Base-by-base conservation (phyloP, 2,888 invertebrate genomes). In the Macrosiphum euphorbiae region DNA sequence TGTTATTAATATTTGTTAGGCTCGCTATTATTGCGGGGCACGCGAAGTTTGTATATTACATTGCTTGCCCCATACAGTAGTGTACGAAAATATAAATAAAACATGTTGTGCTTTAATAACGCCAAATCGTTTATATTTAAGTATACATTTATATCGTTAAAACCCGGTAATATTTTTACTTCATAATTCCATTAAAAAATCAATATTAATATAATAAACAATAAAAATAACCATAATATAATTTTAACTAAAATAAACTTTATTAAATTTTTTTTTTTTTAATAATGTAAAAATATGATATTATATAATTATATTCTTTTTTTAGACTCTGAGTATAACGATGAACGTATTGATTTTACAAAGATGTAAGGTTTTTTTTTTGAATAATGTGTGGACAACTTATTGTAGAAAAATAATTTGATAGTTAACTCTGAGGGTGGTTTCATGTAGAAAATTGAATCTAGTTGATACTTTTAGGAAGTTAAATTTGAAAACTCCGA, bases 1-100 rank as follows among this genome's bases (percentile, higher is more conserved):
- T 90, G 94, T 94, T 94, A 94, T 94, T 94, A 94, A 94, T 94
- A 94, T 94, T 94, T 94, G 90, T 94, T 94, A 90, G 90, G 67
- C 90, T 44, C 86, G 41, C 61, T 50, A 86, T 90, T 88, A 88
- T 92, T 92, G 87, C 88, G 61, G 90, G 85, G 61, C 35, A 87
- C 85, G 50, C 50, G 67, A 90, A 86, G 86, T 94, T 90, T 58
- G 58, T 94, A 67, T 67, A 86, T 90, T 94, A 94, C 90, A 94
- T 86, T 87, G 90, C 86, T 61, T 28, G 90, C 61, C 41, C 50
- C 44, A 50, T 11, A 50, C 7, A 41, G 24, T 41, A 67, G 47
- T 61, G 44, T 44, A 85, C n/a, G 10, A 10, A 78, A 78, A 84
- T 84, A 26, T 91, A 88, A 67, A 92, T 55, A 92, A 87, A 92